Evolutionary conservation across 2,888 invertebrate species (phyloP), one percentile per base, ranked within the genome.

Genomic region (Miltochrista miniata): DNA sequence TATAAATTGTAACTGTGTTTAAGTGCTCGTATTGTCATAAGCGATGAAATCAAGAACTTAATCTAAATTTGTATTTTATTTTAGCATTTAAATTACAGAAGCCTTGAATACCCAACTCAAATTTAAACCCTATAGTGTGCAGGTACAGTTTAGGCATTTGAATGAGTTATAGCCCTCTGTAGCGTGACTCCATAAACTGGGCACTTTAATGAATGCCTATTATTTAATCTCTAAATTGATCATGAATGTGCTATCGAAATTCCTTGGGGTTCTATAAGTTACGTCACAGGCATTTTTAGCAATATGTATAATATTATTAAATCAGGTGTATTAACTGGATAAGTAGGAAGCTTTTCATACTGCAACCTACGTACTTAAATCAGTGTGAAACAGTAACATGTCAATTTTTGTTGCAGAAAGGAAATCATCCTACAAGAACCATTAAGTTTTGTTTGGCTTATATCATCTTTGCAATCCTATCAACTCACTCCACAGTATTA

Each of bases 161-260:
- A 77, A 84, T 85, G 85, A 85, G 85, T 85, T 84, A 82, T 24
- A 80, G 70, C 70, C 66, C 73, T 62, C 63, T 72, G 70, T 82
- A 72, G 81, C 85, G 84, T 85, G 83, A 81, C 84, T 83, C 59
- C 71, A 51, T 71, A 72, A 73, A 76, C 18, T 67, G 61, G 73
- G 70, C 79, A 81, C 79, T 84, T 81, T 79, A 74, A 76, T 74
- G 78, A 81, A 84, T 83, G 81, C 79, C 74, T 64, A 69, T 68
- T 36, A 85, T 86, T 86, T 85, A 86, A 85, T 85, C 81, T 83
- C 75, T 72, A 70, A 78, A 74, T 76, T 76, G 69, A 71, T 66
- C 63, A 55, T 64, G 65, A 24, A 4, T 24, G 18, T 62, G 59
- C 70, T 68, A 72, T 74, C 73, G 66, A 76, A 78, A 76, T 76